Evolutionary conservation across 1,140 invertebrate genomes (phyloP).

Genomic region (Conus betulinus): DNA sequence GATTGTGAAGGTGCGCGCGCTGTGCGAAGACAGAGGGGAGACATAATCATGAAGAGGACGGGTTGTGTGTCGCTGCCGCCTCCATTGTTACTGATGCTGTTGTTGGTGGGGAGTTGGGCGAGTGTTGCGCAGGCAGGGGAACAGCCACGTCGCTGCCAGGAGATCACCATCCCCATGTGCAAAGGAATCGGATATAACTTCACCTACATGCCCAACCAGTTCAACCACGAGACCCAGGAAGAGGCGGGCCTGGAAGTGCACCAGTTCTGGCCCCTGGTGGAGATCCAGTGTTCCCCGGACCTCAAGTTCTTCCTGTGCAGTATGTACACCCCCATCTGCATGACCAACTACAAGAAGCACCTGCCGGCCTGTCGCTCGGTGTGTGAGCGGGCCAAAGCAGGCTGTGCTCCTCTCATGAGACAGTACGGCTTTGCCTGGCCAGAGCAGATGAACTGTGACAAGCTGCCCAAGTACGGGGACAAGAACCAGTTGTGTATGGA

Average conservation of each 20-base stretch:
- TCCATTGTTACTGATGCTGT: conserved; percentile 6
- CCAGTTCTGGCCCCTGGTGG: conserved; percentile 75
- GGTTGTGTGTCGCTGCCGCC: not conserved
- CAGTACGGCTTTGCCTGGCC: conserved; percentile 98
- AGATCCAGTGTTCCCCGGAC: conserved; percentile 75
- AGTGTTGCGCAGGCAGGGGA: conserved; percentile 21
- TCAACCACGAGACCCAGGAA: conserved; percentile 75
- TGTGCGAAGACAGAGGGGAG: not conserved
- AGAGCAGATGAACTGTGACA: conserved; percentile 94
- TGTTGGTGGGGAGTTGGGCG: not conserved
- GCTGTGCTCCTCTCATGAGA: conserved; percentile 97
- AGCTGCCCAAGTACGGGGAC: conserved; percentile 87
- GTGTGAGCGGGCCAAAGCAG: conserved; percentile 91
- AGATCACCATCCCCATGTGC: conserved; percentile 76
- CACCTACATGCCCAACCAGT: conserved; percentile 76
- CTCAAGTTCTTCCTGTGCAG: conserved; percentile 75
- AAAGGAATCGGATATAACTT: conserved; percentile 75
- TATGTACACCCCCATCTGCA: conserved; percentile 75
- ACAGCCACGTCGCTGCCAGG: conserved; percentile 68
- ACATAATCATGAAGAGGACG: not conserved
- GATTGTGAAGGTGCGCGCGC: not conserved
- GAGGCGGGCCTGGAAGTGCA: conserved; percentile 75
- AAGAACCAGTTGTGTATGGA: conserved; percentile 94
- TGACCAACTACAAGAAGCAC: conserved; percentile 92
- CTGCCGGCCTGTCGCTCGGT: conserved; percentile 95